phyloP scores from a whole-genome alignment of 2,888 invertebrate genomes.

The Volucella bombylans region DNA sequence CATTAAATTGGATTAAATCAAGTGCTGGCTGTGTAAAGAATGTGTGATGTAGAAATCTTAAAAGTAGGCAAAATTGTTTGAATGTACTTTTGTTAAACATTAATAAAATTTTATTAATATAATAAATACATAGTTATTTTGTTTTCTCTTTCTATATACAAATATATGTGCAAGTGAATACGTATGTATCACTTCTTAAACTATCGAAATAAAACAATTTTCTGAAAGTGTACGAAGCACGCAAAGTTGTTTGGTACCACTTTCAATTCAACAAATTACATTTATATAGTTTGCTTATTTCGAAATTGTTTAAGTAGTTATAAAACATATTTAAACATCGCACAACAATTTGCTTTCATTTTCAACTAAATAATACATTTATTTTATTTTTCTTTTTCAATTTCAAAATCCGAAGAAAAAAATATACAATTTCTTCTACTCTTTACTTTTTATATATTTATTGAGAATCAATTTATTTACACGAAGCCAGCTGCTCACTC shows the following conservation, averaged over 20 bases:
- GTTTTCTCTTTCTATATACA: constrained; percentile 8
- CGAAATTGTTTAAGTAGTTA: constrained; percentile 39
- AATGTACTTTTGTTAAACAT: neutral
- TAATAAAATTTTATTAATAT: constrained; percentile 76
- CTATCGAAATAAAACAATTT: constrained; percentile 33
- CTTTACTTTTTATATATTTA: constrained; percentile 37
- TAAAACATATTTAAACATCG: constrained; percentile 34
- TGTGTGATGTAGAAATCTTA: constrained; percentile 9
- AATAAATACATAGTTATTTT: constrained; percentile 75
- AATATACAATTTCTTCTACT: constrained; percentile 52
- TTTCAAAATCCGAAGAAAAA: constrained; percentile 37
- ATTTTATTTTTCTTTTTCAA: constrained; percentile 12
- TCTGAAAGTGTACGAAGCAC: neutral
- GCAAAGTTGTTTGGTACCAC: too few relatives aligned
- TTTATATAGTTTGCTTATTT: constrained; percentile 23
- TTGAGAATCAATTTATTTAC: constrained; percentile 77
- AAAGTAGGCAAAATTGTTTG: neutral
- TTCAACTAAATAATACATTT: constrained; percentile 26
- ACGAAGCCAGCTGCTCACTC: constrained; percentile 91
- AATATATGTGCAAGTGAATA: constrained; percentile 11
- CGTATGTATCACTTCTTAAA: neutral
- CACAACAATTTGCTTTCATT: constrained; percentile 46
- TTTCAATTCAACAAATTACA: constrained; percentile 9
- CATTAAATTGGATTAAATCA: constrained; percentile 87
- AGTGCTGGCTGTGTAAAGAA: neutral